phyloP scores from a whole-genome alignment of 2,113 vertebrate species.

The Chunga burmeisteri region DNA sequence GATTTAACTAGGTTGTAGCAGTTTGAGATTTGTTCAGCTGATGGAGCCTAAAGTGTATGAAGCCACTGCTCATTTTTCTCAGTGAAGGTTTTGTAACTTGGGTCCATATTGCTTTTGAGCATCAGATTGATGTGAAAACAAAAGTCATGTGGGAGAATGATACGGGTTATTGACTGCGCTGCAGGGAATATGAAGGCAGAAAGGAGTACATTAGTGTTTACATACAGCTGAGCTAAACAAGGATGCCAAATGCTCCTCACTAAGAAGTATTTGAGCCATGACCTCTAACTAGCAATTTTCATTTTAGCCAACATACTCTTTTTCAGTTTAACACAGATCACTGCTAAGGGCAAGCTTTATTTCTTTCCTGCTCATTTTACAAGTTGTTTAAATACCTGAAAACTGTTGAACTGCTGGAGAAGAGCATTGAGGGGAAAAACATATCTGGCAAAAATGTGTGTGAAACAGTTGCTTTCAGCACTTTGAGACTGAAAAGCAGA shows the following conservation, averaged over 20 bases:
- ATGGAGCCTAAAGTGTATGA: neutral
- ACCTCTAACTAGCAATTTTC: conserved; percentile 28
- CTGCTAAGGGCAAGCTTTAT: neutral
- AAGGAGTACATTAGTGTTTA: conserved; percentile 5
- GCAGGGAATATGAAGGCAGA: neutral
- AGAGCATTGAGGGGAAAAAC: neutral
- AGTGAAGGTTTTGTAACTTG: neutral
- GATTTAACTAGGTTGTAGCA: neutral
- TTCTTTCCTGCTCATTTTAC: neutral
- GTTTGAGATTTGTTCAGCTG: neutral
- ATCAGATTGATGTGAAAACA: conserved; percentile 30
- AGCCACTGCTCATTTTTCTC: neutral
- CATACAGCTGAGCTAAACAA: conserved; percentile 23
- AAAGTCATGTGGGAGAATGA: conserved; percentile 7
- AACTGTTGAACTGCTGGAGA: neutral
- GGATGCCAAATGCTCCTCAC: neutral
- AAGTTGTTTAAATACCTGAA: neutral
- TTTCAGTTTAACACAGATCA: neutral
- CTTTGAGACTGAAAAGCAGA: neutral
- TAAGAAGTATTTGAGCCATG: neutral
- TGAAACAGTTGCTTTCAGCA: neutral
- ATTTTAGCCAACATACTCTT: neutral
- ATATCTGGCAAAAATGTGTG: neutral
- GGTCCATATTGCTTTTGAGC: neutral
- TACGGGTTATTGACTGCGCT: conserved; percentile 22